Evolutionary conservation across 2,888 invertebrate species (phyloP), one percentile per base, ranked within the genome.

Genomic region (Galeruca laticollis): DNA sequence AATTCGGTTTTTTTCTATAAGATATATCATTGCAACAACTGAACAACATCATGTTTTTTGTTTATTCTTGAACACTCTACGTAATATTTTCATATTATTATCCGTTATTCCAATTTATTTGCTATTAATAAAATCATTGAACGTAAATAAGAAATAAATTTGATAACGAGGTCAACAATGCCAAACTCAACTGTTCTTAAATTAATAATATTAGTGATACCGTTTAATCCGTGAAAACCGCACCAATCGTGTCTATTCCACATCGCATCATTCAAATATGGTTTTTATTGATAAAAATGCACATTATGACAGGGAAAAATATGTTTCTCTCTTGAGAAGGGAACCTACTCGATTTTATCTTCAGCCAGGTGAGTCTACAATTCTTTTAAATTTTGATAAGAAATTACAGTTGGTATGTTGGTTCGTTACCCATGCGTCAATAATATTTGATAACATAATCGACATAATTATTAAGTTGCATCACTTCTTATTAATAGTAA

Each of bases 301-400:
- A 8, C 15, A 51, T 31, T 37, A 40, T 11, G 57, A 68, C 47
- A 21, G 59, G 18, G 59, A 59, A 11, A 70, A 70, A 35, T 70
- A 70, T 59, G 51, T 70, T 26, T 62, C 67, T 2, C 31, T 70
- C 20, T 43, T 70, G 40, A 37, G 70, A 26, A 52, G 70, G 13
- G 67, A 70, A 35, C 70, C 70, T 1, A 70, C 67, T 9, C 63
- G 63, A 54, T 63, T 70, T 37, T 70, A 67, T 54, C 11, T 70
- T 5, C 31, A 63, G 54, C 67, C 62, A 54, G 70, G 70, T 70
- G 15, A 57, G 63, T 59, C 13, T 40, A 37, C 13, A 0, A 18
- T 37, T 6, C 11, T 21, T 21, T 43, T 43, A 11, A 13, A 9
- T 13, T 60, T 40, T 40, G 2, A 33, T 9, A 18, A 15, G 15